Percentiles rank a stretch among this genome's conserved stretches.
These are phyloP conservation scores for Peromyscus polionotus DNA, from an alignment of 2,113 vertebrate species.

Conservation along the genomic window DNA sequence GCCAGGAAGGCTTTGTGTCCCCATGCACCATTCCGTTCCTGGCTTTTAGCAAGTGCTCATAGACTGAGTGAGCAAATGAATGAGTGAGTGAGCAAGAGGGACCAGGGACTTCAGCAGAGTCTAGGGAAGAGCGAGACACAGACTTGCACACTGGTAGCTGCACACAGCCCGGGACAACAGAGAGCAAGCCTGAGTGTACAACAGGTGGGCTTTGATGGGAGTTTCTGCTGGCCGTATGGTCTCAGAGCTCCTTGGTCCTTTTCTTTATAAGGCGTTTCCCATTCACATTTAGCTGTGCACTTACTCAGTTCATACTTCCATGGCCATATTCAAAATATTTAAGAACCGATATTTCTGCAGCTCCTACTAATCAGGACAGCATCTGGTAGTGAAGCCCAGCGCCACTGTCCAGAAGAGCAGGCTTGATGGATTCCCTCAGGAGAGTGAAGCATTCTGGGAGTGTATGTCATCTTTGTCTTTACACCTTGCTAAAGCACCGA, in stretches of 20 bases:
- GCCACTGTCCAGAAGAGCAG: rapidly evolving
- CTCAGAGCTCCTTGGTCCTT: background rate
- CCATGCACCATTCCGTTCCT: rapidly evolving
- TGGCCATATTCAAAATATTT: background rate
- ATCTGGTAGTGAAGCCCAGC: background rate
- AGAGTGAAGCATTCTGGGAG: background rate
- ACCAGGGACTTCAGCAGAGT: background rate
- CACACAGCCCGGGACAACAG: background rate
- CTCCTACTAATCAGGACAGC: rapidly evolving
- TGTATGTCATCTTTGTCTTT: background rate
- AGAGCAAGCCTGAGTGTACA: rapidly evolving
- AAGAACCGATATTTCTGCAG: background rate
- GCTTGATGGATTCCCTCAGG: rapidly evolving
- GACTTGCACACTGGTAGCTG: background rate
- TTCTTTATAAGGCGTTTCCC: background rate
- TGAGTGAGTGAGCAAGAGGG: background rate
- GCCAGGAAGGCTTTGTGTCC: background rate
- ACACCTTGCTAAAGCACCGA: background rate
- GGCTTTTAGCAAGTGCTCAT: background rate
- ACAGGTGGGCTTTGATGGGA: background rate
- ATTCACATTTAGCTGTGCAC: background rate
- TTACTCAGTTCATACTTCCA: background rate
- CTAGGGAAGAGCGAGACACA: background rate
- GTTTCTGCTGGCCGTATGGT: background rate
- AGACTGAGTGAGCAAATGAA: background rate